Conservation (phyloP, 2,113 vertebrate species). For the Neolamprologus fasciatus region DNA sequence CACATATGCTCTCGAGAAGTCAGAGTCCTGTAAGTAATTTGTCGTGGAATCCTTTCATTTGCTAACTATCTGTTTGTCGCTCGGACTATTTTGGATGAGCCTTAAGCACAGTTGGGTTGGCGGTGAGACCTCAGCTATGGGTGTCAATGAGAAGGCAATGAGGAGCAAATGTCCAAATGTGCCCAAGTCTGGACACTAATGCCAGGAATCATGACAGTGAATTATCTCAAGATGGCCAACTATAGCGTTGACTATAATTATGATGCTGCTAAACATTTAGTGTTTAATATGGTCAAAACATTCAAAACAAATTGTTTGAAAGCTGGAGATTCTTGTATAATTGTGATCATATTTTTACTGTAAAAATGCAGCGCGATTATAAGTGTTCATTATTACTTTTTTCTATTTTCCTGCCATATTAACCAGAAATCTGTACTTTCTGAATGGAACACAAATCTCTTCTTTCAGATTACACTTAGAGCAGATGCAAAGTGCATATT, state of each 20-base stretch:
- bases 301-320: not conserved
- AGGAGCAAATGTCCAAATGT: conserved; percentile 45
- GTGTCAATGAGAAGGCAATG: conserved; percentile 51
- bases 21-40: conserved; percentile 59
- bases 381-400: not conserved
- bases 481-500: conserved; percentile 56
- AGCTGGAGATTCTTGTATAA: not conserved
- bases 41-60: conserved; percentile 61
- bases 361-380: not conserved
- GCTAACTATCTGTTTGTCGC: conserved; percentile 62
- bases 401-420: not conserved
- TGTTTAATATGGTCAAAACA: not conserved
- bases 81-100: conserved; percentile 54
- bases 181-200: conserved; percentile 23
- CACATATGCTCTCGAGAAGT: conserved; percentile 29
- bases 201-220: not conserved
- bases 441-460: conserved; percentile 35
- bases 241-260: not conserved
- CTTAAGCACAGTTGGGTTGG: conserved; percentile 46
- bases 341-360: not conserved
- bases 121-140: conserved; percentile 57
- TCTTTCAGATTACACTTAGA: conserved; percentile 51
- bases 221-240: conserved; percentile 14
- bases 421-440: conserved; percentile 38
- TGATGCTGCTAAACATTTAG: not conserved